Evolutionary conservation across 1,140 invertebrate species (phyloP), one percentile per base, ranked within the genome.

Genomic region (Wiebesia pumilae): DNA sequence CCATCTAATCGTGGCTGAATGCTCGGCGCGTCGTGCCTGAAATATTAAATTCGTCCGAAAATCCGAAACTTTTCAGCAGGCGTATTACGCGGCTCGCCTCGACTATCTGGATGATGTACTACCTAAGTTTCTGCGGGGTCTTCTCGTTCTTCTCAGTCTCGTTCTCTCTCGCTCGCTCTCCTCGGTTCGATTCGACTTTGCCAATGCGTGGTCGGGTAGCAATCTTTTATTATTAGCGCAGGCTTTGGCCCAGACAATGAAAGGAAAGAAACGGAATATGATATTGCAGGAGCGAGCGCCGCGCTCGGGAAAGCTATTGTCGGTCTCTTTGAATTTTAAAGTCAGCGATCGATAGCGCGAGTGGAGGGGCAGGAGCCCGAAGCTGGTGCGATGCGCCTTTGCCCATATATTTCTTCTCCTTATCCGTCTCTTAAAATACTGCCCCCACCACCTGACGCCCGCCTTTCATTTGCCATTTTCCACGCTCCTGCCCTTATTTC

Each of bases 251-350:
- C 92, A 93, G 93, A 94, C 93, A 94, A 94, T 94, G 93, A 94
- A 94, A 94, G 92, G 92, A 93, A 93, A 93, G 93, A 92, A 93
- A 94, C 90, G 93, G 93, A 94, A 94, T 93, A 94, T 93, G 92
- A 94, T 94, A 94, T 94, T 93, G 93, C 93, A 93, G 91, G 87
- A 87, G 88, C 27, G 30, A 35, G n/a, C 35, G 35, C 73, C 4
- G 73, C 47, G 85, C 90, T 67, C 88, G 92, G 93, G 91, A 91
- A 93, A 93, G 92, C 93, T 93, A 94, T 94, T 94, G 93, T 94
- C 93, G 93, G 93, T 93, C 93, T 93, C 93, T 94, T 94, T 94
- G 93, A 94, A 94, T 94, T 94, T 94, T 94, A 93, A 94, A 94
- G 93, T 94, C 93, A 93, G 62, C 82, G 83, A 91, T 87, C 86